Conservation (phyloP, 2,113 vertebrate genomes). For the Rhinopomastus cyanomelas region DNA sequence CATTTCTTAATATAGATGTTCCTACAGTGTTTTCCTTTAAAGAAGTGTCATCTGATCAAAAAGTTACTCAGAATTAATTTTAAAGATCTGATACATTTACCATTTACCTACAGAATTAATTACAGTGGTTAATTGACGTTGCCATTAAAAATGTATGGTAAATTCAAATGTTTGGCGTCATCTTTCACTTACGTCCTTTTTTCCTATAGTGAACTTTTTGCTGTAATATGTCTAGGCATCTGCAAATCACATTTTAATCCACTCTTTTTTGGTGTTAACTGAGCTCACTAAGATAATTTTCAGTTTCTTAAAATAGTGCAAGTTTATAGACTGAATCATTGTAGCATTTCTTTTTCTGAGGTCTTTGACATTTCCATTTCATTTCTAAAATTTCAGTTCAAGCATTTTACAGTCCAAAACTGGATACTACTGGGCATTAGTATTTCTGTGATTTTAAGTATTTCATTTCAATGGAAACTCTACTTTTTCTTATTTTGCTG, state of each 20-base stretch:
- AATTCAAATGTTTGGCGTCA: background rate
- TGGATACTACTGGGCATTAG: background rate
- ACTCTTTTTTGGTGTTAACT: background rate
- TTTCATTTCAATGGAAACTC: background rate
- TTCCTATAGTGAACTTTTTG: background rate
- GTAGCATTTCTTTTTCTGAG: background rate
- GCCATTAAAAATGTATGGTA: background rate
- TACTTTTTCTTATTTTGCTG: background rate
- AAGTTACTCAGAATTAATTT: background rate
- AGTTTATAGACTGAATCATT: background rate
- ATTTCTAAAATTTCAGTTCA: background rate
- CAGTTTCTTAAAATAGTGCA: background rate
- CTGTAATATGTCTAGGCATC: background rate
- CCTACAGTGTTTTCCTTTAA: background rate
- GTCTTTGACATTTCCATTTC: background rate
- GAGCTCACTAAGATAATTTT: background rate
- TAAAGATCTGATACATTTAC: background rate
- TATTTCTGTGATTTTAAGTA: background rate
- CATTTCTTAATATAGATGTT: background rate
- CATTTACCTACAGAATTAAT: background rate
- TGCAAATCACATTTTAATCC: background rate
- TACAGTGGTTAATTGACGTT: background rate
- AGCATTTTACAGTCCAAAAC: background rate
- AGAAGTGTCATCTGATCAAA: background rate
- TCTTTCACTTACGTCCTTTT: background rate